Evolutionary conservation across 2,888 invertebrate genomes (phyloP).

Genomic region (Melanotus villosus): DNA sequence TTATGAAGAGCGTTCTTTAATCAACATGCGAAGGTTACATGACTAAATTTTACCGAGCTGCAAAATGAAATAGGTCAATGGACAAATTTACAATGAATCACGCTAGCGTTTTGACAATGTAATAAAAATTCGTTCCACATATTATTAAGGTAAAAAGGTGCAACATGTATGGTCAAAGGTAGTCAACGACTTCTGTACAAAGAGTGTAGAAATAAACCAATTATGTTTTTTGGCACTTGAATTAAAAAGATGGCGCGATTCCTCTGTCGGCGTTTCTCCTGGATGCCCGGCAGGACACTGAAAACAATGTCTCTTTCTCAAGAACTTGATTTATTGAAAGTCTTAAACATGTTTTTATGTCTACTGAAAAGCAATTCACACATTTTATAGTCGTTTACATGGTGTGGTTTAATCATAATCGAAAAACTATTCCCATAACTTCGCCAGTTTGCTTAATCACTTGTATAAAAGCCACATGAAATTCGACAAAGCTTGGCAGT

Average conservation of each 20-base stretch:
- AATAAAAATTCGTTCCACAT: not conserved
- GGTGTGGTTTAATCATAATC: too few relatives aligned
- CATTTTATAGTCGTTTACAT: too few relatives aligned
- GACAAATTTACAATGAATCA: not conserved
- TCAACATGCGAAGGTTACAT: conserved; percentile 14
- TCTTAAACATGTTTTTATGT: conserved; percentile 7
- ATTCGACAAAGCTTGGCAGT: too few relatives aligned
- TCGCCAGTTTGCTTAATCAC: too few relatives aligned
- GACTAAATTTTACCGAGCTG: too few relatives aligned
- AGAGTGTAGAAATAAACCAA: conserved; percentile 5
- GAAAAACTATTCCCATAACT: too few relatives aligned
- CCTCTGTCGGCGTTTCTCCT: conserved; percentile 20
- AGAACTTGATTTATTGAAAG: conserved; percentile 22
- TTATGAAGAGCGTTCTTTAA: conserved; percentile 2
- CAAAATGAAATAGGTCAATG: conserved; percentile 25
- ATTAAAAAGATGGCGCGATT: conserved; percentile 6
- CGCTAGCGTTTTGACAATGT: not conserved
- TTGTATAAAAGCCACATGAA: too few relatives aligned
- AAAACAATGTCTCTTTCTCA: conserved; percentile 25
- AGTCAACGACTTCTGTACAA: not conserved
- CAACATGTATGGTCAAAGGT: not conserved
- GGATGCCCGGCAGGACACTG: conserved; percentile 11
- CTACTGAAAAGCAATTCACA: not conserved
- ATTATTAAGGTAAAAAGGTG: not conserved
- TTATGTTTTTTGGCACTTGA: conserved; percentile 19